phyloP scores from a whole-genome alignment of 2,797 vertebrate species.

The Silurus lanzhouensis region DNA sequence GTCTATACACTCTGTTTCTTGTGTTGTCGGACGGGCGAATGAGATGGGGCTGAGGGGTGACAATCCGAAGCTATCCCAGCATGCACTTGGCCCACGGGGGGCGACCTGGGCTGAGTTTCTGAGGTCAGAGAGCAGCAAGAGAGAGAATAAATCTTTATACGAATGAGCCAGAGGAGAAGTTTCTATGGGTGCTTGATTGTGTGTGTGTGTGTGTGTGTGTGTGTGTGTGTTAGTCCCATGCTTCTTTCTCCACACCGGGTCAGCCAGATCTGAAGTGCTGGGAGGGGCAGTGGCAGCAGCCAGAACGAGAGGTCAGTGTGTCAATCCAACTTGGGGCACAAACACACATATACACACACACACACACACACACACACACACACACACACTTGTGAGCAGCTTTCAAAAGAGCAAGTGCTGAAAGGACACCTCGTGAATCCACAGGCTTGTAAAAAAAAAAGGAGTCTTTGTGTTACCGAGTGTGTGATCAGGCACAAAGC shows the following conservation, averaged over 20 bases:
- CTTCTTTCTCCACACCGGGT: slow-evolving; percentile 33
- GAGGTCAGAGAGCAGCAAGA: slow-evolving; percentile 35
- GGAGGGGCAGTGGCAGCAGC: slow-evolving; percentile 61
- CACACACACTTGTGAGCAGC: slow-evolving; percentile 26
- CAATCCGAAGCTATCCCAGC: slow-evolving; percentile 23
- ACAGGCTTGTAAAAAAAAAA: slow-evolving; percentile 40
- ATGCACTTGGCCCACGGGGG: slow-evolving; percentile 9
- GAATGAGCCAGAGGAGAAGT: neutral
- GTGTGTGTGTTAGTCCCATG: slow-evolving; percentile 24
- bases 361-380: slow-evolving; percentile 33
- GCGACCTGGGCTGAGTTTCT: slow-evolving; percentile 3
- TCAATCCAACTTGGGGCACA: slow-evolving; percentile 30
- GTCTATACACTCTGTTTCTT: neutral
- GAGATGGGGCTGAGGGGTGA: neutral
- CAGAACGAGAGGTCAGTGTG: slow-evolving; percentile 54
- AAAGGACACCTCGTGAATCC: slow-evolving; percentile 44
- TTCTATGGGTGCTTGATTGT: neutral
- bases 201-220: slow-evolving; percentile 28
- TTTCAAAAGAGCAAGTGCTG: slow-evolving; percentile 54
- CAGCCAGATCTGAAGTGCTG: slow-evolving; percentile 49
- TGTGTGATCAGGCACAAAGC: slow-evolving; percentile 45
- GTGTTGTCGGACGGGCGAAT: neutral
- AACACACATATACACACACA: slow-evolving; percentile 41
- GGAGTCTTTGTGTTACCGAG: slow-evolving; percentile 43
- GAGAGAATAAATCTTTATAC: neutral